These are phyloP conservation scores for Urocolius indicus DNA, from an alignment of 2,113 vertebrate species.

Conservation along the genomic window DNA sequence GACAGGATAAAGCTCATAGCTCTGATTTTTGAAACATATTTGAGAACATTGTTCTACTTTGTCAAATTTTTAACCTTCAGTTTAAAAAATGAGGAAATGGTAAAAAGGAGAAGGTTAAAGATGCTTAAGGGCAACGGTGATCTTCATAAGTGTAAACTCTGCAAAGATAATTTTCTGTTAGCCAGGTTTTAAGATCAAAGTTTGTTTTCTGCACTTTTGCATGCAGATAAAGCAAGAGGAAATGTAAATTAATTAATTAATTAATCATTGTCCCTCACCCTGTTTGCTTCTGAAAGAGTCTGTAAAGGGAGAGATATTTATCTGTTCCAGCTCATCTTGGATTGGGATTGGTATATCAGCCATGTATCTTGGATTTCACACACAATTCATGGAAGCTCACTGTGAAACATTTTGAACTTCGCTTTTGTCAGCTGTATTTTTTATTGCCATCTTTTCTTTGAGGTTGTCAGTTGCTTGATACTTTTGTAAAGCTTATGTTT, in stretches of 20 bases:
- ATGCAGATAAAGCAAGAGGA: neutral
- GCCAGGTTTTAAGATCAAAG: neutral
- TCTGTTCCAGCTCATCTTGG: neutral
- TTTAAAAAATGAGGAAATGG: neutral
- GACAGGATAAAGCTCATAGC: neutral
- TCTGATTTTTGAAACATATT: constrained; percentile 25
- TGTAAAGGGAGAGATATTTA: neutral
- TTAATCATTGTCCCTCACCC: fast-evolving
- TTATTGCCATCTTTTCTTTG: neutral
- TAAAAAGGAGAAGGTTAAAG: neutral
- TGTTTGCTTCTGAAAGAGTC: neutral
- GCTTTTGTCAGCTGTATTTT: neutral
- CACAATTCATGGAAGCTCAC: neutral
- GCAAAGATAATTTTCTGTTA: neutral
- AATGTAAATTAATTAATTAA: neutral
- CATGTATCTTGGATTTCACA: neutral
- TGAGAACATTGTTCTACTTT: neutral
- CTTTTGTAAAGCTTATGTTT: neutral
- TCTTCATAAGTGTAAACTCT: neutral
- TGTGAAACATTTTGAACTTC: neutral
- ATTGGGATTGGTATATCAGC: neutral
- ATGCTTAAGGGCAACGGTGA: neutral
- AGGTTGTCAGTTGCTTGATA: neutral
- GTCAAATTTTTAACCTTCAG: constrained; percentile 8
- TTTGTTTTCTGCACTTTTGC: neutral